phyloP scores from a whole-genome alignment of 2,888 invertebrate genomes.

The Acheta domesticus region DNA sequence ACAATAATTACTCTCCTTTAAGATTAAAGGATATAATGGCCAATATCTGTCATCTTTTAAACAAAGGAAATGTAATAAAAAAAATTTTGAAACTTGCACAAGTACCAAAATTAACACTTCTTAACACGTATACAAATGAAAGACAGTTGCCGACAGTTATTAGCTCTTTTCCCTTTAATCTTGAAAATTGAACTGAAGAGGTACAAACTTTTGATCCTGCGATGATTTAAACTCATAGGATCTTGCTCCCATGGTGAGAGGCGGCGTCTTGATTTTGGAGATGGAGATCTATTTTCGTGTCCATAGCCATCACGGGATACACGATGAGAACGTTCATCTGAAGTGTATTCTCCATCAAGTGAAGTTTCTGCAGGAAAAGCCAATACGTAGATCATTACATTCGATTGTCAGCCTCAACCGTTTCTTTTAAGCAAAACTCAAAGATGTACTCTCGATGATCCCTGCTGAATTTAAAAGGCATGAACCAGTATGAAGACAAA shows the following conservation, averaged over 20 bases:
- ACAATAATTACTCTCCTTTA: too few species aligned
- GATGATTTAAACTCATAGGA: background rate
- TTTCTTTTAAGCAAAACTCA: too few species aligned
- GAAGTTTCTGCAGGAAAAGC: slow-evolving; percentile 9
- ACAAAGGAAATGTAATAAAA: too few species aligned
- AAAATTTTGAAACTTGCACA: too few species aligned
- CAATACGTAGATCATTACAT: background rate
- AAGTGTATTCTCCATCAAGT: background rate
- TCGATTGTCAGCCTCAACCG: background rate
- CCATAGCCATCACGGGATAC: background rate
- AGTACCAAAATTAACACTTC: too few species aligned
- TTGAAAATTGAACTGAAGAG: background rate
- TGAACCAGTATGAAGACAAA: slow-evolving; percentile 2
- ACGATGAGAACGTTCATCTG: background rate
- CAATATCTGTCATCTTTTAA: too few species aligned
- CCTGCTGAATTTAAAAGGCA: background rate
- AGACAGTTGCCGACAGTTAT: too few species aligned
- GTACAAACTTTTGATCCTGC: slow-evolving; percentile 9
- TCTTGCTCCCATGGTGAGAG: slow-evolving; percentile 8
- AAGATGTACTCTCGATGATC: background rate
- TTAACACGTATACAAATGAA: too few species aligned
- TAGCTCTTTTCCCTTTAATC: background rate
- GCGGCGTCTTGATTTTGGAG: slow-evolving; percentile 4
- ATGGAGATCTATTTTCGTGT: background rate
- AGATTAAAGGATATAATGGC: too few species aligned